Evolutionary conservation across 2,888 invertebrate genomes (phyloP).

Genomic region (Andrena hattorfiana): DNA sequence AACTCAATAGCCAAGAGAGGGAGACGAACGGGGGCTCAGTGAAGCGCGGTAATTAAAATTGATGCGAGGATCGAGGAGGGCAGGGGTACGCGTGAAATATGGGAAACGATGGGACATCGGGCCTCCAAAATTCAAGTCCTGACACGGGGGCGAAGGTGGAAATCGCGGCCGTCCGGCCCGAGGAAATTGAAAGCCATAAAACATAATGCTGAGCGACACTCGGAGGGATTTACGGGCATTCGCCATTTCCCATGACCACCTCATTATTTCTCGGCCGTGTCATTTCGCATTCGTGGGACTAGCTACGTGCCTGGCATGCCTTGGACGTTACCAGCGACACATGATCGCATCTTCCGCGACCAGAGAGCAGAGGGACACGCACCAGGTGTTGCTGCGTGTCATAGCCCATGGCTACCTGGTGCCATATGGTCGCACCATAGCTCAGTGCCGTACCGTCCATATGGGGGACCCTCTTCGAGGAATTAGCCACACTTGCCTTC

Average conservation of each 20-base stretch:
- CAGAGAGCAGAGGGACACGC: constrained; percentile 29
- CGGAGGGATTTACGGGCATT: constrained; percentile 73
- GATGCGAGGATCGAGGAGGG: constrained; percentile 2
- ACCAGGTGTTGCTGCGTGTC: constrained; percentile 66
- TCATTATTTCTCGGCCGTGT: constrained; percentile 73
- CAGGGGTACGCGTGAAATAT: constrained; percentile 35
- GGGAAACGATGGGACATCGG: constrained; percentile 37
- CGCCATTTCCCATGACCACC: constrained; percentile 73
- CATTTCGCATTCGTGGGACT: constrained; percentile 62
- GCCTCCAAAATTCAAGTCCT: constrained; percentile 35
- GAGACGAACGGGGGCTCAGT: constrained; percentile 11
- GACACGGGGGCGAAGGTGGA: constrained; percentile 45
- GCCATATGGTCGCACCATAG: constrained; percentile 62
- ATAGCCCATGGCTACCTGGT: constrained; percentile 41
- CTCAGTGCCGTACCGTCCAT: constrained; percentile 48
- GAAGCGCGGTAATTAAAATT: constrained; percentile 57
- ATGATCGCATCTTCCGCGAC: constrained; percentile 21
- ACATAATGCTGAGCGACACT: constrained; percentile 71
- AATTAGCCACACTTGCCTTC: constrained; percentile 16
- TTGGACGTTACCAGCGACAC: constrained; percentile 17
- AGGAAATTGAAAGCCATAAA: constrained; percentile 78
- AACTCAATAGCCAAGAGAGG: constrained; percentile 11
- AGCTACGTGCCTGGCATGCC: constrained; percentile 67
- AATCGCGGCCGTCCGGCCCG: constrained; percentile 41
- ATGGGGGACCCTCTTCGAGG: not conserved